Evolutionary conservation across 2,797 vertebrate genomes (phyloP).

Genomic region (Falco rusticolus): DNA sequence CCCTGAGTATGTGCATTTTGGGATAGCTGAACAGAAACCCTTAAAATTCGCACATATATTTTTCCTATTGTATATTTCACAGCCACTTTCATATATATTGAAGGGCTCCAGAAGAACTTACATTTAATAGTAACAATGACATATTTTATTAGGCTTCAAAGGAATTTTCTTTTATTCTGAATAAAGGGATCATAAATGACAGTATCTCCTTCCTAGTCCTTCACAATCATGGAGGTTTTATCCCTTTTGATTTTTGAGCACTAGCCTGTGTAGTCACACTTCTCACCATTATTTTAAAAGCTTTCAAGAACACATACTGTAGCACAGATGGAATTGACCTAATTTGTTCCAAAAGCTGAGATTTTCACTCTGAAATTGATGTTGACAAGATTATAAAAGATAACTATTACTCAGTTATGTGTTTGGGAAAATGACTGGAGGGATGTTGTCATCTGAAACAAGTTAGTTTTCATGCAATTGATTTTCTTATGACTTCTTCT

Average conservation of each 20-base stretch:
- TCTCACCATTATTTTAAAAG: not conserved
- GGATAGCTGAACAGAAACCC: not conserved
- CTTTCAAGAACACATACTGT: not conserved
- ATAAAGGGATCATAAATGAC: not conserved
- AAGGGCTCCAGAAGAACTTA: not conserved
- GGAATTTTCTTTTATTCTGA: not conserved
- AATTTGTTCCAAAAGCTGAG: not conserved
- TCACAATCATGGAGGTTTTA: not conserved
- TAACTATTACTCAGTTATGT: not conserved
- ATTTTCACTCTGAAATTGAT: not conserved
- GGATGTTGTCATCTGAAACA: not conserved
- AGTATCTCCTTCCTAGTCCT: not conserved
- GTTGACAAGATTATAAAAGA: not conserved
- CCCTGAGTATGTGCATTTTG: not conserved
- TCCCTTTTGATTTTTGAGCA: not conserved
- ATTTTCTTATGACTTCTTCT: slow-evolving; percentile 21
- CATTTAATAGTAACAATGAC: not conserved
- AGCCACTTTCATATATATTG: not conserved
- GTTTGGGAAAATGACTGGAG: not conserved
- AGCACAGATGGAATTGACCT: not conserved
- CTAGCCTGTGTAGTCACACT: not conserved
- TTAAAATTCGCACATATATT: not conserved
- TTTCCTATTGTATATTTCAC: not conserved
- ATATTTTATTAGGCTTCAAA: not conserved
- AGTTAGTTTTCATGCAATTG: not conserved